A percentile compares a stretch with the other conserved stretches of the same genome.
phyloP scores from a whole-genome alignment of 2,113 vertebrate species.

The Odontophorus gujanensis region DNA sequence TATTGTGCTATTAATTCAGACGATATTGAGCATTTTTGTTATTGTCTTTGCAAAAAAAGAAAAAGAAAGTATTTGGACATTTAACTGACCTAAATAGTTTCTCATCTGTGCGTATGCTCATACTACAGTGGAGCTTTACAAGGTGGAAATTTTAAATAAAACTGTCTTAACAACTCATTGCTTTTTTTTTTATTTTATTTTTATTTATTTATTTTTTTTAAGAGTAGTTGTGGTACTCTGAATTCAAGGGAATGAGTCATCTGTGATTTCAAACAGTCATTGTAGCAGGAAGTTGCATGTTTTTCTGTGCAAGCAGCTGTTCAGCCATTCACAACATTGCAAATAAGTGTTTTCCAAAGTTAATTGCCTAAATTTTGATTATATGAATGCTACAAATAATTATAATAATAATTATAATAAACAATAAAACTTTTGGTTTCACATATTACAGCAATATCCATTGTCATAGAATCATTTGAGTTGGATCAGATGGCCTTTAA shows the following conservation, averaged over 20 bases:
- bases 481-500: no score
- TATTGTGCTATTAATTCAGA: background rate
- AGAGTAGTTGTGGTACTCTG: background rate
- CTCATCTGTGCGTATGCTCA: background rate
- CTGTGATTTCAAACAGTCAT: background rate
- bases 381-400: background rate
- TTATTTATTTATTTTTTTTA: background rate
- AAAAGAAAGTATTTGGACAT: background rate
- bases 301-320: conserved; percentile 11
- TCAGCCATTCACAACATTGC: background rate
- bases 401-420: no score
- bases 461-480: background rate
- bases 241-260: conserved; percentile 42
- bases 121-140: background rate
- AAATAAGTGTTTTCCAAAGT: background rate
- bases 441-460: background rate
- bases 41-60: background rate
- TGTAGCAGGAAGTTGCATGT: background rate
- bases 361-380: background rate
- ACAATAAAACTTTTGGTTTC: background rate
- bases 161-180: background rate
- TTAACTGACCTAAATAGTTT: background rate
- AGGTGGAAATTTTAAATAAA: background rate
- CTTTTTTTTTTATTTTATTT: background rate
- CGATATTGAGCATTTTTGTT: background rate